Conservation (phyloP, 2,888 invertebrate genomes). For the Idaea biselata region DNA sequence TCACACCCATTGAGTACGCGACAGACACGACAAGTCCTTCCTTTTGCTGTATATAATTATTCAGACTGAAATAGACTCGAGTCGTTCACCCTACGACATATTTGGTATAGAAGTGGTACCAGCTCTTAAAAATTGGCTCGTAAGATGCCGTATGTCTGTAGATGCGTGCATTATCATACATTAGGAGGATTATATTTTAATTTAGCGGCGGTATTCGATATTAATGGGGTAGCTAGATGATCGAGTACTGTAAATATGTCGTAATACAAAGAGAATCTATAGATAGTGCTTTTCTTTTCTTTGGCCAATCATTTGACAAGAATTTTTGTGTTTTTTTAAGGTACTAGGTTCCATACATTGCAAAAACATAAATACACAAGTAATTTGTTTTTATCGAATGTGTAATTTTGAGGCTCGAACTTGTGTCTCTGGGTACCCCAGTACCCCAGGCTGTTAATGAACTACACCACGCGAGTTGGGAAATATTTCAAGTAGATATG, state of each 20-base stretch:
- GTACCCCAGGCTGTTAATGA: too few species aligned
- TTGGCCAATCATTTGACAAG: neutral
- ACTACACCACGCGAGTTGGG: too few species aligned
- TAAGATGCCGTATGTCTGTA: neutral
- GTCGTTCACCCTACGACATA: constrained; percentile 60
- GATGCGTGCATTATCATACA: neutral
- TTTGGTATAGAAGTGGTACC: constrained; percentile 31
- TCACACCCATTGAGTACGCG: constrained; percentile 22
- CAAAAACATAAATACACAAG: too few species aligned
- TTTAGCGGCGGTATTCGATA: neutral
- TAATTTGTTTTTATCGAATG: too few species aligned
- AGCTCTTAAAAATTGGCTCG: neutral
- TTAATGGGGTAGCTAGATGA: neutral
- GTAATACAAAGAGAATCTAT: neutral
- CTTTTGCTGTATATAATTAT: constrained; percentile 51
- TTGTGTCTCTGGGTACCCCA: too few species aligned
- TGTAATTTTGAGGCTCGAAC: too few species aligned
- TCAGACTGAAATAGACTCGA: constrained; percentile 49
- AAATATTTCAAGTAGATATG: too few species aligned
- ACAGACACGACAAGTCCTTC: constrained; percentile 38
- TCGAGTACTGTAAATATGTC: neutral
- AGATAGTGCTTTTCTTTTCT: neutral
- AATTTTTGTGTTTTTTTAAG: neutral
- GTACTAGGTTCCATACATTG: too few species aligned
- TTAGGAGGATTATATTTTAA: neutral